Conservation (phyloP, 2,888 invertebrate genomes). For the Drosophila greeni region DNA sequence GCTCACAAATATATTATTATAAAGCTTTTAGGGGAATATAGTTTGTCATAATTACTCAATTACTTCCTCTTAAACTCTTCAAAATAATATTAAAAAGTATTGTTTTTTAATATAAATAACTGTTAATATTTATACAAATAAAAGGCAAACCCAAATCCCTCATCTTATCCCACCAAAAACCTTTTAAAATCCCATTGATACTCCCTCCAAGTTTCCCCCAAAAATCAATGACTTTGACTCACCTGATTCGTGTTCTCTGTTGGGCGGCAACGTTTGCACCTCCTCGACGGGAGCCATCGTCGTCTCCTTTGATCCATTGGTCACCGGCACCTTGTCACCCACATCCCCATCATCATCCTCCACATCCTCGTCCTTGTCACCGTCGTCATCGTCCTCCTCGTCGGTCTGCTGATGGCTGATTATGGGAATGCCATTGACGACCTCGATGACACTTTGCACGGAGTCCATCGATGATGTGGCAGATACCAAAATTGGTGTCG, state of each 20-base stretch:
- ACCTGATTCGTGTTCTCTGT: constrained; percentile 67
- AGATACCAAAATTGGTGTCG: constrained; percentile 69
- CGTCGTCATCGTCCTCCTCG: constrained; percentile 24
- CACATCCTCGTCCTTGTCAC: constrained; percentile 11
- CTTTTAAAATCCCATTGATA: background rate
- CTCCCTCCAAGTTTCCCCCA: no score
- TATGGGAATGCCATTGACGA: constrained; percentile 48
- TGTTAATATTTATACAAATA: background rate
- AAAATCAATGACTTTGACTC: constrained; percentile 40
- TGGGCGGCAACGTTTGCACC: constrained; percentile 54
- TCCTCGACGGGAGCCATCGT: constrained; percentile 24
- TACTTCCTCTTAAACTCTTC: background rate
- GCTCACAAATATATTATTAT: no score
- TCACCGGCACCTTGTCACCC: constrained; percentile 8
- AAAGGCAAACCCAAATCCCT: background rate
- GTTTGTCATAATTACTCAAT: no score
- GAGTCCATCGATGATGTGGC: constrained; percentile 74
- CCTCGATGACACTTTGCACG: constrained; percentile 68
- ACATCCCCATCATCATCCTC: constrained; percentile 6
- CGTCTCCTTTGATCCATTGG: constrained; percentile 22
- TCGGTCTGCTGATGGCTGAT: constrained; percentile 29
- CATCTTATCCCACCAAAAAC: background rate
- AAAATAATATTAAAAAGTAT: background rate
- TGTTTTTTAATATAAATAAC: background rate
- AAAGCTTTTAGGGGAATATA: no score